Conservation (phyloP, 2,113 vertebrate genomes). For the Edolisoma coerulescens region DNA sequence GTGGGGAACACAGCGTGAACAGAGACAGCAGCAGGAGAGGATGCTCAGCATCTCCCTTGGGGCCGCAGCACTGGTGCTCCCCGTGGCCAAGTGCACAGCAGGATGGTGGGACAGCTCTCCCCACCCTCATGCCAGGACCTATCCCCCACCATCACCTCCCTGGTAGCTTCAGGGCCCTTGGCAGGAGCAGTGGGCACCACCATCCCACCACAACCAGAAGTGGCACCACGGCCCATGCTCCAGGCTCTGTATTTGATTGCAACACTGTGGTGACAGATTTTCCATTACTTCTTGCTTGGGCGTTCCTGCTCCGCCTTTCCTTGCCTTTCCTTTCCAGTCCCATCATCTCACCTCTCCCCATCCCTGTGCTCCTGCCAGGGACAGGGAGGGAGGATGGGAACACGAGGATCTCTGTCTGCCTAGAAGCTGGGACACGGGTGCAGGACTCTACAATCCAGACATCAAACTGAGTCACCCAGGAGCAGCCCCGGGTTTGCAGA, state of each 20-base stretch:
- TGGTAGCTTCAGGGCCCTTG: background rate
- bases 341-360: background rate
- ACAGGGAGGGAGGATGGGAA: background rate
- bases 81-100: background rate
- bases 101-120: background rate
- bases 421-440: rapidly evolving
- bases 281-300: background rate
- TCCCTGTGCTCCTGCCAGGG: background rate
- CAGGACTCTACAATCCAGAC: background rate
- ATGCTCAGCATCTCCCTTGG: background rate
- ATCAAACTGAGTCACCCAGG: background rate
- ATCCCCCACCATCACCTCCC: background rate
- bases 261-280: background rate
- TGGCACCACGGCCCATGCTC: background rate
- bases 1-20: background rate
- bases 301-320: background rate
- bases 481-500: background rate
- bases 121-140: background rate
- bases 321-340: background rate
- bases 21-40: background rate
- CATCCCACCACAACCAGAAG: background rate
- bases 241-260: background rate
- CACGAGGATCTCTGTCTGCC: background rate
- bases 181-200: background rate
- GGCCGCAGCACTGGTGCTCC: rapidly evolving